Evolutionary conservation across 37 sponge, comb jelly and placozoan species (phyloP).

Genomic region (Chondrosia reniformis): DNA sequence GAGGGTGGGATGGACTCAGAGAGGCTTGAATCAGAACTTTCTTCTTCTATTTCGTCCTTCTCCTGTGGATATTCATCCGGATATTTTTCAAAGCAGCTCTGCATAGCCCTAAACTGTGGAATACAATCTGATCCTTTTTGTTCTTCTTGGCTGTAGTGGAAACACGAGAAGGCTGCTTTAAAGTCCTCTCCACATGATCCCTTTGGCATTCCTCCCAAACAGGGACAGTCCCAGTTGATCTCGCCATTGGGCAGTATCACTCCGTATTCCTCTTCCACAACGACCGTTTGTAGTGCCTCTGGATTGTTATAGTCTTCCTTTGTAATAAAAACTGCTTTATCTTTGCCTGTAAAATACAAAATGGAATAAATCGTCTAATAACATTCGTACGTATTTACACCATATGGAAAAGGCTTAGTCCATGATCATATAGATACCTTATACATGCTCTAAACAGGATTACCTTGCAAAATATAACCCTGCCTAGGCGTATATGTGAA

Average conservation of each 20-base stretch:
- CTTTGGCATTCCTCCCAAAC: slow-evolving; percentile 80
- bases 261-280: slow-evolving; percentile 59
- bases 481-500: too few relatives aligned
- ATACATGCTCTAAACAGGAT: too few relatives aligned
- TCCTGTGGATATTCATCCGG: slow-evolving; percentile 50
- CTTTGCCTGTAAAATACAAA: slow-evolving; percentile 51
- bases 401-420: too few relatives aligned
- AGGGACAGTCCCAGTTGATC: slow-evolving; percentile 96
- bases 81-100: slow-evolving; percentile 71
- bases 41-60: not conserved
- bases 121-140: slow-evolving; percentile 80
- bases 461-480: too few relatives aligned
- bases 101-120: slow-evolving; percentile 64
- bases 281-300: slow-evolving; percentile 34
- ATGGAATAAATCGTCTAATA: not conserved
- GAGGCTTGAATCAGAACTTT: too few relatives aligned
- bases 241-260: slow-evolving; percentile 81
- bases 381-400: too few relatives aligned
- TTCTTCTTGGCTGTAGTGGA: slow-evolving; percentile 77
- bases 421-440: too few relatives aligned
- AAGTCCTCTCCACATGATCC: slow-evolving; percentile 88
- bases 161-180: slow-evolving; percentile 80
- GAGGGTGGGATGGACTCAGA: too few relatives aligned
- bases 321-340: slow-evolving; percentile 72
- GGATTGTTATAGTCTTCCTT: slow-evolving; percentile 71